Percentiles rank a stretch among this genome's conserved stretches.
phyloP scores from a whole-genome alignment of 2,113 vertebrate species.

The Sitta europaea region DNA sequence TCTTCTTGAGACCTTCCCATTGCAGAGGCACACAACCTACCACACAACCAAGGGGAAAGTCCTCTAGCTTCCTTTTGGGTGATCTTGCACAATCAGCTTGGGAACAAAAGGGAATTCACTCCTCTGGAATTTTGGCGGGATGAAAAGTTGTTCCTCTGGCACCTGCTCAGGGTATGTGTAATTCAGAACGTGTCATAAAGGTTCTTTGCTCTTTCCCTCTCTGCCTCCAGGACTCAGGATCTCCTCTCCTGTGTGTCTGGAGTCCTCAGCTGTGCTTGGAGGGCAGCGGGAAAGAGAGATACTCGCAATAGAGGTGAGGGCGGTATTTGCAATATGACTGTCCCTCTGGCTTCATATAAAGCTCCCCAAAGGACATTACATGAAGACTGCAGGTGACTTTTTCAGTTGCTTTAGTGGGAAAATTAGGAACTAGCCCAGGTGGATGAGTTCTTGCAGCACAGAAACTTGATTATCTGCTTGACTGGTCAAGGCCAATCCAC shows the following conservation, averaged over 20 bases:
- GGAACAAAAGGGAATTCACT: background rate
- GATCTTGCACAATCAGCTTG: background rate
- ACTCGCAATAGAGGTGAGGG: rapidly evolving
- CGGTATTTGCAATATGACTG: background rate
- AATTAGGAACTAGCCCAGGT: background rate
- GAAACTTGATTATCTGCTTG: background rate
- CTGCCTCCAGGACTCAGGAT: background rate
- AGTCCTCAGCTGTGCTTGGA: background rate
- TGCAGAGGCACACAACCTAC: background rate
- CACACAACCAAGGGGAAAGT: background rate
- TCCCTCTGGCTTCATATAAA: background rate
- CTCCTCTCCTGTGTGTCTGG: background rate
- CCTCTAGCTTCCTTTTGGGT: background rate
- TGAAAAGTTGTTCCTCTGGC: background rate
- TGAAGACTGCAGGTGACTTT: background rate
- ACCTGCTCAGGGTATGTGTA: background rate
- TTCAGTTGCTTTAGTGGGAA: background rate
- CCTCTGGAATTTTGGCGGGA: background rate
- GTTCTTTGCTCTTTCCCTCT: background rate
- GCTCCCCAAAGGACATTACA: background rate
- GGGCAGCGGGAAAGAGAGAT: background rate
- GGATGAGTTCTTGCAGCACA: background rate
- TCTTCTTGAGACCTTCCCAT: background rate
- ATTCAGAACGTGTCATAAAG: background rate
- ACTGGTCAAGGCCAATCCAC: background rate